Evolutionary conservation across 2,888 invertebrate genomes (phyloP), one percentile per base, ranked within the genome.

Genomic region (Tuta absoluta): DNA sequence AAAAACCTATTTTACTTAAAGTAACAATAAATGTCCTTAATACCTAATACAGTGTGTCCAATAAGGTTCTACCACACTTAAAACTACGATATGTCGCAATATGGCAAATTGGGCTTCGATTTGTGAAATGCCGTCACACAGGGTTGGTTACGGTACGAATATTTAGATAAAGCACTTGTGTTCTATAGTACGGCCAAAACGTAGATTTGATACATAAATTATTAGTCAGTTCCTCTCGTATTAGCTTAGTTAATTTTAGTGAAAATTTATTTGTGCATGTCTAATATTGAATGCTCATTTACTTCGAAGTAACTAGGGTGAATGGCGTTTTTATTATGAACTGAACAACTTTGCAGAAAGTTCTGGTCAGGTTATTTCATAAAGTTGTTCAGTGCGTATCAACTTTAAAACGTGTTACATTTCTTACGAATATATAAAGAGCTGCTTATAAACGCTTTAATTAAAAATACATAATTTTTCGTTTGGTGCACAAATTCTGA

Each of bases 131-230:
- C 19, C 28, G 33, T 11, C 33, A 2, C 19, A 33, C 2, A 1
- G 7, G 33, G n/a, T 19, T 38, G 38, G 37, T 56, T 61, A 33
- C 37, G 63, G 60, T 57, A 62, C 49, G 62, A 58, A 59, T 61
- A 24, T 21, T 41, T 41, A 51, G 62, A 21, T 38, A 56, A 60
- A 63, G 66, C 66, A 68, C 64, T 60, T 75, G 78, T 78, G 78
- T 76, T 79, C 73, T 77, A 72, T 77, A 77, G 75, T 73, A 79
- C 74, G 78, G 85, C 84, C 85, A 84, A 85, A 69, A 69, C 63
- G 68, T 66, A 65, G 58, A 65, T 67, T 68, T 60, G 58, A 79
- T 72, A 77, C 76, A 79, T 76, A 69, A 62, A 56, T 28, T 64
- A 63, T 66, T 72, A 70, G 78, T 81, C 75, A 70, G 76, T 80